Base-by-base conservation (phyloP, 2,797 vertebrate genomes). In the Otolemur crassicaudatus region DNA sequence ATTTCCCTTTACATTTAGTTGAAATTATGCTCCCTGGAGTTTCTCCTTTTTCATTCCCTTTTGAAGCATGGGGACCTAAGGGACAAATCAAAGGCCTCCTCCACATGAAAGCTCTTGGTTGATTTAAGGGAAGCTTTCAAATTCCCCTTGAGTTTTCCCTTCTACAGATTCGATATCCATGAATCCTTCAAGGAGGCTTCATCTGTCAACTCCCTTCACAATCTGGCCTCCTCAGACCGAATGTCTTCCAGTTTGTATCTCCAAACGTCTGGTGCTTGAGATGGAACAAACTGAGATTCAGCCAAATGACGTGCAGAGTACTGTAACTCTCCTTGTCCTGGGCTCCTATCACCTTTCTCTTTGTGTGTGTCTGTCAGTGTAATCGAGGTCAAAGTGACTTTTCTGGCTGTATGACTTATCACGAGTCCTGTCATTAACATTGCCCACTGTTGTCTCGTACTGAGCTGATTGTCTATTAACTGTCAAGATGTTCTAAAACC, bases 1-100 rank as follows among this genome's bases (percentile, higher is more conserved):
- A 94, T 91, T 73, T 72, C 53, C 90, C 82, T 92, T 91, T 87
- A 88, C 31, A 37, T 91, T 88, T 83, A 96, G 34, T 46, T 90
- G 73, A 92, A 97, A 86, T 58, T 83, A 61, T 82, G 7, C 7
- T 77, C 43, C 75, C 70, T 76, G 29, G 75, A 90, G 29, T 94
- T 95, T 82, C 40, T 31, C 76, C 73, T 58, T 94, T 87, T 91
- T 94, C 72, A 73, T 93, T 72, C 17, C 53, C 56, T 49, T 73
- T 91, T 86, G 76, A 91, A 94, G 70, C 61, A n/a, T 7, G 65
- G 16, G 81, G 34, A 4, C 49, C 60, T 65, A 87, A 95, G 58
- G 58, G 96, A 76, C 17, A 91, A 96, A 95, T 97, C 92, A 92
- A 95, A 95, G 58, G 9, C 14, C 34, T 95, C 65, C 87, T 82